Evolutionary conservation across 2,113 vertebrate genomes (phyloP).

Genomic region (Pterophyllum scalare): DNA sequence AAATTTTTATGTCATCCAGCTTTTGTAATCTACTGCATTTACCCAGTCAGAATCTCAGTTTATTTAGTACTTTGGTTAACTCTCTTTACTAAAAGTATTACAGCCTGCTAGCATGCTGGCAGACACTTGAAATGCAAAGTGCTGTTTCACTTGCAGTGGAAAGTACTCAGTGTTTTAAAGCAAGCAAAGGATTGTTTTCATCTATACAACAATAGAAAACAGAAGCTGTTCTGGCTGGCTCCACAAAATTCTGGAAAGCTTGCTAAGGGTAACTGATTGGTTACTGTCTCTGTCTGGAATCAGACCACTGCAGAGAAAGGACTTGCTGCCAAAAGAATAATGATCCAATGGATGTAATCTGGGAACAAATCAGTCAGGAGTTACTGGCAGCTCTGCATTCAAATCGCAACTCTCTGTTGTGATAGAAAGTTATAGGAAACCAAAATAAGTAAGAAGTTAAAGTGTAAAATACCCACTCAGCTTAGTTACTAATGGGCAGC

Average conservation of each 20-base stretch:
- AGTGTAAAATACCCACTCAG: conserved; percentile 7
- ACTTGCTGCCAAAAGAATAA: conserved; percentile 39
- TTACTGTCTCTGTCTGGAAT: conserved; percentile 40
- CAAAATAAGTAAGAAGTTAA: conserved; percentile 20
- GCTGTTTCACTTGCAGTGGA: neutral
- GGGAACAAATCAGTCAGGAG: conserved; percentile 43
- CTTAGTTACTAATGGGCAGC: conserved; percentile 1
- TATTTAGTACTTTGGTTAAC: neutral
- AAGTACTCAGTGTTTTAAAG: conserved; percentile 10
- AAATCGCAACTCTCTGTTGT: conserved; percentile 17
- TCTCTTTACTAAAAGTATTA: neutral
- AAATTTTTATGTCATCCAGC: neutral
- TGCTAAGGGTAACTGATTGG: conserved; percentile 36
- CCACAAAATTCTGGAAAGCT: conserved; percentile 14
- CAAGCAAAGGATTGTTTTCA: conserved; percentile 11
- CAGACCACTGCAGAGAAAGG: conserved; percentile 17
- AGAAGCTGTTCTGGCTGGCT: conserved; percentile 14
- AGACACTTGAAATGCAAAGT: conserved; percentile 9
- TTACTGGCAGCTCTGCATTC: conserved; percentile 35
- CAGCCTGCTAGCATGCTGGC: neutral
- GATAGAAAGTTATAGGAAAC: conserved; percentile 17
- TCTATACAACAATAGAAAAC: conserved; percentile 8
- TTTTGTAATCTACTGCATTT: neutral
- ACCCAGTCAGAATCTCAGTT: neutral
- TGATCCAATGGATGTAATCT: conserved; percentile 50